Evolutionary conservation across 1,140 invertebrate genomes (phyloP).

Genomic region (Procambarus clarkii): DNA sequence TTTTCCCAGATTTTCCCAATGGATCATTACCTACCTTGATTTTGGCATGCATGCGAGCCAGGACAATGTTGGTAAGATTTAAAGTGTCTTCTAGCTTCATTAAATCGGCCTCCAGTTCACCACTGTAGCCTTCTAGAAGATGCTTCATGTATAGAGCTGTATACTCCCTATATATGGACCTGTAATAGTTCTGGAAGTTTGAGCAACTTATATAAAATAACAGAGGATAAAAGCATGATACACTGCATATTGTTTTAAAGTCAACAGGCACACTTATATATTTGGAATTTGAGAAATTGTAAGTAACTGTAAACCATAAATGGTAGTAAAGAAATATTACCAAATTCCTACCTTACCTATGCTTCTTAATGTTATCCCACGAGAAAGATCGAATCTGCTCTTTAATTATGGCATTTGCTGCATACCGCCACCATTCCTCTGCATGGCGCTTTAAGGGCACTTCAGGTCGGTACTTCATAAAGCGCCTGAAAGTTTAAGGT

Average conservation of each 20-base stretch:
- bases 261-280: neutral
- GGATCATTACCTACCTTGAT: conserved; percentile 79
- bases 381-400: conserved; percentile 84
- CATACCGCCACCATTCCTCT: conserved; percentile 86
- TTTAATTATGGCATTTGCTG: conserved; percentile 84
- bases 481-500: conserved; percentile 77
- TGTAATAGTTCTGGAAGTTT: conserved; percentile 72
- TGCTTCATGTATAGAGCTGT: conserved; percentile 84
- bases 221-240: neutral
- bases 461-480: conserved; percentile 78
- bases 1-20: neutral
- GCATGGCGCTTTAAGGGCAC: conserved; percentile 76
- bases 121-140: conserved; percentile 84
- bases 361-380: conserved; percentile 83
- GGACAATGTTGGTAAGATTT: conserved; percentile 85
- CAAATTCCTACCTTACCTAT: conserved; percentile 77
- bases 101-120: conserved; percentile 84
- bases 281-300: too few relatives aligned
- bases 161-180: conserved; percentile 84
- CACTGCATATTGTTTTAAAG: neutral
- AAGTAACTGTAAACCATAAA: too few relatives aligned
- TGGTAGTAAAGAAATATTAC: too few relatives aligned
- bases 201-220: neutral
- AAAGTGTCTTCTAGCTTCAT: conserved; percentile 86
- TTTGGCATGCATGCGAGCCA: conserved; percentile 88